Evolutionary conservation across 2,113 vertebrate genomes (phyloP).

Genomic region (Cyprinus carpio): DNA sequence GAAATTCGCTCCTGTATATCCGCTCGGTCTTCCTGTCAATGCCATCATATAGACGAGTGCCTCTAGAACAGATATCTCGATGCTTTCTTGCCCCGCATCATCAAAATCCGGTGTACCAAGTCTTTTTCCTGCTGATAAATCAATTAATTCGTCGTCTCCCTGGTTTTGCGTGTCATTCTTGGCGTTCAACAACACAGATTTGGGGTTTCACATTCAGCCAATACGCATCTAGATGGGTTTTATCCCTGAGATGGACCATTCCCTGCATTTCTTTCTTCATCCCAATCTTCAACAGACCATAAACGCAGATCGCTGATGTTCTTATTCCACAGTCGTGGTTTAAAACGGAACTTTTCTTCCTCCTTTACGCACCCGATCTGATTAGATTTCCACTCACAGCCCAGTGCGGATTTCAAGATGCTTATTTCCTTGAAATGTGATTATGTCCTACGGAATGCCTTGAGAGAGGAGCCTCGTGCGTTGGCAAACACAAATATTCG

Average conservation of each 20-base stretch:
- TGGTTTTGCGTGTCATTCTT: slow-evolving; percentile 14
- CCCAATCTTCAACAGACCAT: slow-evolving; percentile 28
- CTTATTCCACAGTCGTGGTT: slow-evolving; percentile 55
- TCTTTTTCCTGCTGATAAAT: slow-evolving; percentile 31
- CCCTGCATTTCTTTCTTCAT: slow-evolving; percentile 32
- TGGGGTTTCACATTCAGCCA: slow-evolving; percentile 4
- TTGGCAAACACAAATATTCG: not conserved
- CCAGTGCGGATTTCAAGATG: slow-evolving; percentile 87
- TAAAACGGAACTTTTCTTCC: slow-evolving; percentile 67
- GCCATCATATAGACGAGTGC: slow-evolving; percentile 62
- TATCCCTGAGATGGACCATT: slow-evolving; percentile 38
- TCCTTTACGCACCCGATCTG: slow-evolving; percentile 71
- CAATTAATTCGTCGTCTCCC: slow-evolving; percentile 18
- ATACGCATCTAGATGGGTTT: slow-evolving; percentile 17
- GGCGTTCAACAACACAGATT: slow-evolving; percentile 4
- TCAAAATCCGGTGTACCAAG: slow-evolving; percentile 18
- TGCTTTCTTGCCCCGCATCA: not conserved
- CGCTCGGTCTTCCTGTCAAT: slow-evolving; percentile 41
- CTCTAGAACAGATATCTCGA: slow-evolving; percentile 44
- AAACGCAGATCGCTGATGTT: not conserved
- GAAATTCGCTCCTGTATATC: slow-evolving; percentile 9
- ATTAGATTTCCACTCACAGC: slow-evolving; percentile 95
- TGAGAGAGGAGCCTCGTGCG: slow-evolving; percentile 1
- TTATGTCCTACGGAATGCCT: slow-evolving; percentile 33
- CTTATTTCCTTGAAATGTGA: slow-evolving; percentile 58